Evolutionary conservation across 2,113 vertebrate genomes (phyloP).

Genomic region (Phylloscopus trochiloides): DNA sequence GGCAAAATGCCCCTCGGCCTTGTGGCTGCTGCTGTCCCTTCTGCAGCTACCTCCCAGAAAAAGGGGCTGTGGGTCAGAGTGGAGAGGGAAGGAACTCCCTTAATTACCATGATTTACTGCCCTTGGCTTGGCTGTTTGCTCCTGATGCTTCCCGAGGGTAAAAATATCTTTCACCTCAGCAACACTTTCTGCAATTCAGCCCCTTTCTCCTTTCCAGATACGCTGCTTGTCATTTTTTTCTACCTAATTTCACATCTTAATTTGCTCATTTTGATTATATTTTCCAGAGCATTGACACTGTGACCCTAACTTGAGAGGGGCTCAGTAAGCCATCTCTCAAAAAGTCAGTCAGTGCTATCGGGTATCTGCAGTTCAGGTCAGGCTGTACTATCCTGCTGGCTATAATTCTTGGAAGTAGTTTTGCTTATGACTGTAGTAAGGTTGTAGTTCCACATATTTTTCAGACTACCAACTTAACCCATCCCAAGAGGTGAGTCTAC

Average conservation of each 20-base stretch:
- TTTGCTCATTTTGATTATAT: conserved; percentile 56
- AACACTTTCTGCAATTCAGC: neutral
- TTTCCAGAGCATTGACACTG: conserved; percentile 45
- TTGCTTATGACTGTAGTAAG: conserved; percentile 19
- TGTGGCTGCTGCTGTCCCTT: neutral
- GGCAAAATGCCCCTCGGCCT: neutral
- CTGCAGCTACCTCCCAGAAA: neutral
- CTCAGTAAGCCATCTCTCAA: conserved; percentile 18
- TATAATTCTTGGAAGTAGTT: conserved; percentile 34
- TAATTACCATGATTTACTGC: conserved; percentile 22
- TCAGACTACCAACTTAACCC: conserved; percentile 25
- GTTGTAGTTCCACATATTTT: neutral
- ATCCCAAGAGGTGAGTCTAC: neutral
- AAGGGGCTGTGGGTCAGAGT: neutral
- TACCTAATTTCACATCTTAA: conserved; percentile 39
- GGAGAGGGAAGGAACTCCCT: neutral
- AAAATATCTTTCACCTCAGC: conserved; percentile 35
- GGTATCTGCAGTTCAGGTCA: conserved; percentile 33
- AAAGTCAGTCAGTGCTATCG: neutral
- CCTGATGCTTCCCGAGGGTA: neutral
- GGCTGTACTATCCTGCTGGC: neutral
- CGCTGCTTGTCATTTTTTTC: neutral
- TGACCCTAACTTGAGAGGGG: conserved; percentile 38
- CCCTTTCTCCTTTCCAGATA: conserved; percentile 35
- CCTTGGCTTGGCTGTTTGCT: neutral